These are phyloP conservation scores for Asarcornis scutulata DNA, from an alignment of 2,113 vertebrate species.

Conservation along the genomic window DNA sequence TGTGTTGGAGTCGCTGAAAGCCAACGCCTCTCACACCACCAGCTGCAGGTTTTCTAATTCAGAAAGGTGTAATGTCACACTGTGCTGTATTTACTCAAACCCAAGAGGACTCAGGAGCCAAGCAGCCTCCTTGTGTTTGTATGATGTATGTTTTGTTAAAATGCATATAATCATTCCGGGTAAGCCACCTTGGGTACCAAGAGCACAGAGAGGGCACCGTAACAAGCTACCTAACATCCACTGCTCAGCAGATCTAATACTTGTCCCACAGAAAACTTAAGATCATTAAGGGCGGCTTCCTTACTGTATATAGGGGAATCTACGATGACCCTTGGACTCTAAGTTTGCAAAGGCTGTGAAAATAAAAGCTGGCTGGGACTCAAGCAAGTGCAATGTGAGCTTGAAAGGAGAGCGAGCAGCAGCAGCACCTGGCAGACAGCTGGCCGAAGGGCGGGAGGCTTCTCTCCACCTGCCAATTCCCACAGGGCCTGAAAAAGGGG, in stretches of 20 bases:
- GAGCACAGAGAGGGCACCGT: background rate
- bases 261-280: background rate
- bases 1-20: background rate
- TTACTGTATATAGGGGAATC: background rate
- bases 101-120: background rate
- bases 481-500: no score
- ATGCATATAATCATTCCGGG: background rate
- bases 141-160: background rate
- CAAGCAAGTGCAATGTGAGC: background rate
- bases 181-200: background rate
- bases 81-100: background rate
- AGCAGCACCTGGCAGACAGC: background rate
- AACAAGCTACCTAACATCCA: background rate
- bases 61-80: background rate
- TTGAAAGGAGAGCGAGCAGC: background rate
- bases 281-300: background rate
- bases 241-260: background rate
- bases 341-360: background rate
- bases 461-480: background rate
- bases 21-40: background rate
- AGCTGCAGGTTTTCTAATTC: background rate
- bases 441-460: background rate
- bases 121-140: background rate
- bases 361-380: background rate
- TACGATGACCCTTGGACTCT: background rate